Evolutionary conservation across 2,113 vertebrate genomes (phyloP), one percentile per base, ranked within the genome.

Genomic region (Perccottus glenii): DNA sequence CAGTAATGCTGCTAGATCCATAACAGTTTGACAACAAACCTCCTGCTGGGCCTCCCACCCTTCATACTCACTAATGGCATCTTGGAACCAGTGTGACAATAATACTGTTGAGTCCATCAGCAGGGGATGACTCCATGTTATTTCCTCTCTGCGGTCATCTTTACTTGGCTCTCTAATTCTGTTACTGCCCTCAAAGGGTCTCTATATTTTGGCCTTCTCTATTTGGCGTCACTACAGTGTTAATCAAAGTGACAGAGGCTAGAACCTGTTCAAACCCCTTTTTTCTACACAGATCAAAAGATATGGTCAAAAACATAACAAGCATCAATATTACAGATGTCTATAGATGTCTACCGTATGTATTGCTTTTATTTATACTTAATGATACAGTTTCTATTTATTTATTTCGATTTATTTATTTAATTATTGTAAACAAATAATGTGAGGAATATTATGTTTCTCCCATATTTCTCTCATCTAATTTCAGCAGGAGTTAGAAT

Each of bases 1-100:
- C 9, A 19, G 14, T 11, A n/a, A 11, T 8, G 45, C 57, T n/a
- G 3, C 44, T 1, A 45, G 32, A 58, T 46, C 45, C 51, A n/a
- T 11, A 55, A 47, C 42, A 62, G 35, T 35, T 44, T 11, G 43
- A 53, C 52, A 35, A 36, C 19, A 46, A 45, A 46, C 16, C 36
- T 32, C 70, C 62, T 51, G 53, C 60, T 73, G 64, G 40, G 64
- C 55, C 60, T 61, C 64, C 65, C 61, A 47, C 57, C 40, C 14
- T 35, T 52, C 19, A 53, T 27, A 53, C 42, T 9, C 44, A 7
- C 53, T 72, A 63, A 80, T 62, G 53, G 50, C 70, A 47, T 56
- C 40, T 59, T 46, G 36, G 33, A 56, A 42, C 51, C 40, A 58
- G 44, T 67, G 59, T 64, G 66, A 36, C 59, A 69, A 46, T 52